Evolutionary conservation across 2,113 vertebrate species (phyloP).

Genomic region (Potamarius usumacintae): DNA sequence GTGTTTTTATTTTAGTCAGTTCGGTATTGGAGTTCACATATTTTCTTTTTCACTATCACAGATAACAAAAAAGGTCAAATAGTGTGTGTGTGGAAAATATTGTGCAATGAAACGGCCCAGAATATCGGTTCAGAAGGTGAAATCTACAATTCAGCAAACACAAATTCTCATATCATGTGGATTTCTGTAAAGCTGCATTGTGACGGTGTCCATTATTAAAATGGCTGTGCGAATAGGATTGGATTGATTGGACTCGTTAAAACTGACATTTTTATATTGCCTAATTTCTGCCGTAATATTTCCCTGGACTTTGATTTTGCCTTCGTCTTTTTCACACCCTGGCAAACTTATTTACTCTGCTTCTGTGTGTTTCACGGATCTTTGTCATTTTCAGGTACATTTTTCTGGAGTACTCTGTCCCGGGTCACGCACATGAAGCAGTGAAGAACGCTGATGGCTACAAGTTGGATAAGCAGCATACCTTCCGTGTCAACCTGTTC

Average conservation of each 20-base stretch:
- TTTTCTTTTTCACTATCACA: no score
- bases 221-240: not conserved
- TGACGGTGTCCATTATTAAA: not conserved
- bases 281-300: not conserved
- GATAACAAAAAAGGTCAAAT: not conserved
- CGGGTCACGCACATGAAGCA: slow-evolving; percentile 87
- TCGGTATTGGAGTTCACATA: not conserved
- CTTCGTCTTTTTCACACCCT: no score
- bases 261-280: not conserved
- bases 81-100: no score
- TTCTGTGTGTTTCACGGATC: not conserved
- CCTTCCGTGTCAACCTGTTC: slow-evolving; percentile 95
- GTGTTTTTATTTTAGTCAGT: not conserved
- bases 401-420: slow-evolving; percentile 92
- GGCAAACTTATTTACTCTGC: no score
- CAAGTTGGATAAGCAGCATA: slow-evolving; percentile 97
- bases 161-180: no score
- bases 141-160: no score
- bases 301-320: not conserved
- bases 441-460: slow-evolving; percentile 97
- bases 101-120: no score
- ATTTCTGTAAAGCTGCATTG: not conserved
- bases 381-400: slow-evolving; percentile 79
- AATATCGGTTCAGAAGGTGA: not conserved
- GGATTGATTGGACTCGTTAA: not conserved